Evolutionary conservation across 2,797 vertebrate species (phyloP).

Genomic region (Tokudaia muenninki): DNA sequence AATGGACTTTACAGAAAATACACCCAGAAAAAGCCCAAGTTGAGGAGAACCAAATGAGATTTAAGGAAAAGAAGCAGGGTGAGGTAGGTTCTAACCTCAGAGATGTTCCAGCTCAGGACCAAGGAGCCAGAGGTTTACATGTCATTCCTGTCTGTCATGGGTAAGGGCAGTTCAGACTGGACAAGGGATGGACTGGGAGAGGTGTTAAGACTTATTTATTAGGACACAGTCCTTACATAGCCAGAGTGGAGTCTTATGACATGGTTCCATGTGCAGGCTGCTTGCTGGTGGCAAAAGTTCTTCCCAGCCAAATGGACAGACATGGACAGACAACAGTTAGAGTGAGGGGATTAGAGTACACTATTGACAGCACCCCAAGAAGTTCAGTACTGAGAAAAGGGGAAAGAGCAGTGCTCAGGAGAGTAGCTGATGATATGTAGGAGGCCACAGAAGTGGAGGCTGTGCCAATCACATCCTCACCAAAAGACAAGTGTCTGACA

Average conservation of each 20-base stretch:
- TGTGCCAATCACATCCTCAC: neutral
- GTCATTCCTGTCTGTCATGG: neutral
- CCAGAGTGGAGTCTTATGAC: neutral
- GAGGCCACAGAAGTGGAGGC: neutral
- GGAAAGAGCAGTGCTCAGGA: neutral
- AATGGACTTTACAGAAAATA: constrained; percentile 46
- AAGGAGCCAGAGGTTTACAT: neutral
- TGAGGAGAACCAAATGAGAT: neutral
- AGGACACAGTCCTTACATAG: constrained; percentile 33
- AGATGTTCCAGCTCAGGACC: neutral
- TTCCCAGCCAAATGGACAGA: neutral
- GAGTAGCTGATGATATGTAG: neutral
- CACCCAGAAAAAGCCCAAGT: constrained; percentile 4
- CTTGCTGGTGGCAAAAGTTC: neutral
- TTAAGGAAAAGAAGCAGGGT: constrained; percentile 11
- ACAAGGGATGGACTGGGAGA: neutral
- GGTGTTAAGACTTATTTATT: neutral
- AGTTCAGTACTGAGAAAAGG: neutral
- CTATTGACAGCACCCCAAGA: neutral
- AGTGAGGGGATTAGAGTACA: neutral
- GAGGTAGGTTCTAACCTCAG: neutral
- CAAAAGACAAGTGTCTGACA: neutral
- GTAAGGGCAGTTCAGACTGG: neutral
- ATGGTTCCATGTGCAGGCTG: neutral
- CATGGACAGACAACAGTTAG: neutral